Percentiles rank a stretch among this genome's conserved stretches.
Conservation (phyloP, 2,113 vertebrate species). For the Marcusenius ussheri region DNA sequence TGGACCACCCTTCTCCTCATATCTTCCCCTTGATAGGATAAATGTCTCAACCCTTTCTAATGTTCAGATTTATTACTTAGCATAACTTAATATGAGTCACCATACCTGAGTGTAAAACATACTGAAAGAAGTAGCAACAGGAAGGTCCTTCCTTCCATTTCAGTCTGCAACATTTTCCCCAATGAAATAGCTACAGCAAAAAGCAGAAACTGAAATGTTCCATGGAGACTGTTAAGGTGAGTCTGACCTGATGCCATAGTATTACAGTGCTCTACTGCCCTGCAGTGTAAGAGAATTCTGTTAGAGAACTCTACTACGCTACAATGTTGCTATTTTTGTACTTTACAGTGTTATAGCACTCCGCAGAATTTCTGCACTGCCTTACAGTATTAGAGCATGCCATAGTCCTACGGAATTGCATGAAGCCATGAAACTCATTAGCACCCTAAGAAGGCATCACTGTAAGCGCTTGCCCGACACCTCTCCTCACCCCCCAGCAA, state of each 20-base stretch:
- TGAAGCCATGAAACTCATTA: neutral
- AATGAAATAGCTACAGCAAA: neutral
- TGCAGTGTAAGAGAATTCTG: neutral
- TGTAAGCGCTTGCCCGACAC: neutral
- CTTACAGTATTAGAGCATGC: neutral
- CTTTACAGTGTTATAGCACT: neutral
- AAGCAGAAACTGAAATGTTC: neutral
- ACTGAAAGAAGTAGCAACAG: neutral
- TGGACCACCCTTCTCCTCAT: conserved; percentile 32
- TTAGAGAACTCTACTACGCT: neutral
- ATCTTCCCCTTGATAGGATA: conserved; percentile 26
- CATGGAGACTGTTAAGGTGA: neutral
- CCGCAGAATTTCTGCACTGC: neutral
- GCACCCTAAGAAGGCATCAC: neutral
- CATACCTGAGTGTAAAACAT: neutral
- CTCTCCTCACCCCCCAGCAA: too few relatives aligned
- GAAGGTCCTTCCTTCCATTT: neutral
- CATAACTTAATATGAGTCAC: neutral
- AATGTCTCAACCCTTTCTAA: neutral
- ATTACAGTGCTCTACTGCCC: neutral
- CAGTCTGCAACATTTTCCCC: neutral
- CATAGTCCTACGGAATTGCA: neutral
- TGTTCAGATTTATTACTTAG: neutral
- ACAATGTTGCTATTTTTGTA: neutral
- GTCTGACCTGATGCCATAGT: neutral